Percentiles rank a stretch among this genome's conserved stretches.
Conservation (phyloP, 2,113 vertebrate genomes). For the Cardinalis cardinalis region DNA sequence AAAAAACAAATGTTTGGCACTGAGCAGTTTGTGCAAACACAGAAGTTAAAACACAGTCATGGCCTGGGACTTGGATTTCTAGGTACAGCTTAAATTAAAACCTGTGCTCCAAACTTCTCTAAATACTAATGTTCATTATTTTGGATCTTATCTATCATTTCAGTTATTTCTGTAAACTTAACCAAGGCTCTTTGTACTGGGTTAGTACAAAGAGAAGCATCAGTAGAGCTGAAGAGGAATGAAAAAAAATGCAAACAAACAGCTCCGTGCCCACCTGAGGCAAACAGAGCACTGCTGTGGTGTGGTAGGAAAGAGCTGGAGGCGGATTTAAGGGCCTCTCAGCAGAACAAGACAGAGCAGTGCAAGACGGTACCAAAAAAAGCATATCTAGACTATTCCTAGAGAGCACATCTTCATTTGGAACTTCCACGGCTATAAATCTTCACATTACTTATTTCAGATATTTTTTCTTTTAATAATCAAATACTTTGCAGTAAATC, state of each 20-base stretch:
- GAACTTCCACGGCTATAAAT: neutral
- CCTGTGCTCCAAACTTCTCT: neutral
- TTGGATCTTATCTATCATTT: neutral
- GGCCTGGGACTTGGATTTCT: neutral
- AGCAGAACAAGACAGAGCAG: neutral
- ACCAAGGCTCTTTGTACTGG: neutral
- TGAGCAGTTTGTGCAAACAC: neutral
- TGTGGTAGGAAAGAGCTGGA: neutral
- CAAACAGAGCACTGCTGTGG: neutral
- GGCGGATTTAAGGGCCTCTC: neutral
- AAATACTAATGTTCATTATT: neutral
- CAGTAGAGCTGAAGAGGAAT: neutral
- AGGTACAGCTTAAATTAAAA: neutral
- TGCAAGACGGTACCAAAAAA: neutral
- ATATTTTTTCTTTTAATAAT: neutral
- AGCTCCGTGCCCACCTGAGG: neutral
- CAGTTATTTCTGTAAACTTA: neutral
- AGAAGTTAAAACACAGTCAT: neutral
- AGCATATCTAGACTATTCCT: neutral
- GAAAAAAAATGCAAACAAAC: neutral
- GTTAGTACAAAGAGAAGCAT: neutral
- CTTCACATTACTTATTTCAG: neutral
- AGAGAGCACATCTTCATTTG: neutral
- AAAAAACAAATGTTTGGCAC: constrained; percentile 15
- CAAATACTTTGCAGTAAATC: neutral